Evolutionary conservation across 2,113 vertebrate species (phyloP), one percentile per base, ranked within the genome.

Genomic region (Pangasianodon hypophthalmus): DNA sequence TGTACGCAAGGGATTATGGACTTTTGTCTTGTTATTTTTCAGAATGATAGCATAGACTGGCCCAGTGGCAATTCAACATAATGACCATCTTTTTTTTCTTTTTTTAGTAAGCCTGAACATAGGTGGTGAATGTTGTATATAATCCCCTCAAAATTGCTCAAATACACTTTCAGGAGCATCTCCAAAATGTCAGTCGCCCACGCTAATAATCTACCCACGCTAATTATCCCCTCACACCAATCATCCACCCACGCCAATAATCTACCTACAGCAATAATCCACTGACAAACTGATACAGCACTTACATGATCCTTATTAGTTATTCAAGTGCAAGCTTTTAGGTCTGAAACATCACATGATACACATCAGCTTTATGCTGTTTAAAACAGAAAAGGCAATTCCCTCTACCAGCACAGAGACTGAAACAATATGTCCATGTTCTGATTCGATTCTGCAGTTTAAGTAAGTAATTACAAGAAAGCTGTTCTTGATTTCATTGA

Each of bases 21-120:
- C 60, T 81, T n/a, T 26, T 80, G 56, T 81, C 77, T 88, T 81
- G 58, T 69, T 50, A 67, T 54, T 89, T 77, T 84, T 84, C 26
- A 77, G 52, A 77, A 48, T 32, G 82, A 85, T 16, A 50, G 44
- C 54, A 85, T 41, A 77, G 69, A n/a, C 8, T 21, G 62, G 50
- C 80, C 37, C 32, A 46, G 44, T 5, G 21, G 44, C 41, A 50
- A 85, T 50, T 46, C 50, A 84, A 84, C 29, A 89, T 89, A 85
- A 89, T 85, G 44, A 19, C 29, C 41, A 85, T 50, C 79, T 64
- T 46, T 26, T 48, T 73, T 24, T 82, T 19, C 13, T 80, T 16
- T 80, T 54, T 32, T 32, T 19, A 58, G 48, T 52, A 37, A 19
- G 79, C 79, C 80, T 29, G 60, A 84, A 41, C 26, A 41, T 37